A percentile compares a stretch with the other conserved stretches of the same genome.
Evolutionary conservation across 2,113 vertebrate species (phyloP).

Genomic region (Corapipo altera): DNA sequence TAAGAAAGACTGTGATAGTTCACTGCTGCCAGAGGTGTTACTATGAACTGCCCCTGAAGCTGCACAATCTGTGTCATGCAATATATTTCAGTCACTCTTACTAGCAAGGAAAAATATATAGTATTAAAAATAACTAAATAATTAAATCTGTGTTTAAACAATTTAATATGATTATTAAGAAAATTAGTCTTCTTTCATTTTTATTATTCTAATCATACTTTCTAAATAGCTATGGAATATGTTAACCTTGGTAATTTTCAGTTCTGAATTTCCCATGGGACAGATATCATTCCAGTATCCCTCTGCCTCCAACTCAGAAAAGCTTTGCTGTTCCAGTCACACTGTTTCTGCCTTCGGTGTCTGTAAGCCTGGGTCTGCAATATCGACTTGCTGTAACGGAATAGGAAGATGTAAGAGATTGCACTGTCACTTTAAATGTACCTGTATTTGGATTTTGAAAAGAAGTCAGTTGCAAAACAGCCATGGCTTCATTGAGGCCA

Average conservation of each 20-base stretch:
- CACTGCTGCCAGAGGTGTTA: conserved; percentile 5
- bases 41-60: not conserved
- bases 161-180: not conserved
- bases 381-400: not conserved
- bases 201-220: not conserved
- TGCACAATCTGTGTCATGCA: not conserved
- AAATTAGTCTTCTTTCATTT: not conserved
- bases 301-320: not conserved
- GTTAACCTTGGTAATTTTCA: not conserved
- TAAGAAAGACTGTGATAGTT: not conserved
- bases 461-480: not conserved
- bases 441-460: not conserved
- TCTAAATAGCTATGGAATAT: not conserved
- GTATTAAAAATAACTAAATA: not conserved
- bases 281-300: not conserved
- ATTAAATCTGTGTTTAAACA: not conserved
- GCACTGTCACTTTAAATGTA: not conserved
- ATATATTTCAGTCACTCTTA: not conserved
- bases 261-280: not conserved
- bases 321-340: not conserved
- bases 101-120: not conserved
- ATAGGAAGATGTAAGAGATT: not conserved
- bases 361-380: not conserved
- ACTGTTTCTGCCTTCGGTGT: not conserved
- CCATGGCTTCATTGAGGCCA: not conserved